These are phyloP conservation scores for Micronycteris hirsuta DNA, from an alignment of 2,113 vertebrate genomes.

Conservation along the genomic window DNA sequence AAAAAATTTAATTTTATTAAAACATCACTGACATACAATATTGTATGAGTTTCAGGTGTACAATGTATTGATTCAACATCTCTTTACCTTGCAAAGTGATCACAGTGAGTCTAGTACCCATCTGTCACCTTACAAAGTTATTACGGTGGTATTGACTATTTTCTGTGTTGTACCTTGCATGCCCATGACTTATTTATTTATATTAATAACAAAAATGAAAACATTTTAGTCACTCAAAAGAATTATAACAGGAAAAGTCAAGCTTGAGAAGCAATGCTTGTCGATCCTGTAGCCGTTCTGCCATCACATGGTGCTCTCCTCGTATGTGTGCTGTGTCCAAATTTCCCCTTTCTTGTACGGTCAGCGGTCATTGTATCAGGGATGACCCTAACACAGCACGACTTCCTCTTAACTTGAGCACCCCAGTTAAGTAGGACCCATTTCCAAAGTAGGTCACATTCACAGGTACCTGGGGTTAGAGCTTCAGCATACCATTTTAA, in stretches of 20 bases:
- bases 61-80: neutral
- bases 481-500: neutral
- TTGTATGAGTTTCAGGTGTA: neutral
- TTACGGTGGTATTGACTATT: neutral
- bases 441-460: neutral
- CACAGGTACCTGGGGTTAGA: neutral
- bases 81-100: neutral
- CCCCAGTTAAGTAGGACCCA: neutral
- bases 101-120: neutral
- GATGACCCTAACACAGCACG: neutral
- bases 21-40: neutral
- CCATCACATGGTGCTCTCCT: neutral
- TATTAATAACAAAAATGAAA: neutral
- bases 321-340: neutral
- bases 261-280: neutral
- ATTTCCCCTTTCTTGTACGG: neutral
- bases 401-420: neutral
- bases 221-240: neutral
- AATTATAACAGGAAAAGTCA: neutral
- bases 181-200: neutral
- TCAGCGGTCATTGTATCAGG: neutral
- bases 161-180: neutral
- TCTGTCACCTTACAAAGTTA: neutral
- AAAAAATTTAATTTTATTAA: neutral
- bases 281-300: neutral